phyloP scores from a whole-genome alignment of 1,140 invertebrate genomes.

The Temnothorax nylanderi region DNA sequence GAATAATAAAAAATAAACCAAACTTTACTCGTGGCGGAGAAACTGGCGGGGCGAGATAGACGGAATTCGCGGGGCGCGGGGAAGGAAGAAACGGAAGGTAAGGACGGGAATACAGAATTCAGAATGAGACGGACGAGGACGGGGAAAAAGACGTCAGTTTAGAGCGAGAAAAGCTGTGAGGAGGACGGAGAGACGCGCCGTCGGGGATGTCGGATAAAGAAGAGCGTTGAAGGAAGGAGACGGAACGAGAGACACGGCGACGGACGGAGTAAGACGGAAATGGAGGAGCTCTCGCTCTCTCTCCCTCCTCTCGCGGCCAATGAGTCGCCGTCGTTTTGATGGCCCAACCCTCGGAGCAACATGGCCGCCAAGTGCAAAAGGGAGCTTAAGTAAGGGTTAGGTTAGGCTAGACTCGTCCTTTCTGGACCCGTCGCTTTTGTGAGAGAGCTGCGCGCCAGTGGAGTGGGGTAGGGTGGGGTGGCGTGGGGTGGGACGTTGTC shows the following conservation, averaged over 20 bases:
- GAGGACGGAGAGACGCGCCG: slow-evolving; percentile 19
- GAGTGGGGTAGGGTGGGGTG: slow-evolving; percentile 67
- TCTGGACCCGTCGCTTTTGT: slow-evolving; percentile 73
- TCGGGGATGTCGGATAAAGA: slow-evolving; percentile 24
- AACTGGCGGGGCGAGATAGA: slow-evolving; percentile 12
- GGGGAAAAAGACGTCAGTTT: not conserved
- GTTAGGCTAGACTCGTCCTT: slow-evolving; percentile 77
- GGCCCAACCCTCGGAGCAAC: slow-evolving; percentile 83
- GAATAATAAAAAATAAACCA: slow-evolving; percentile 60
- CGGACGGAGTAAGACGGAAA: slow-evolving; percentile 32
- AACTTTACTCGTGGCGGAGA: slow-evolving; percentile 53
- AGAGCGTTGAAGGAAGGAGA: slow-evolving; percentile 40
- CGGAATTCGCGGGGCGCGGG: slow-evolving; percentile 10
- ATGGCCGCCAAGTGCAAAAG: slow-evolving; percentile 83
- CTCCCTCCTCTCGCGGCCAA: slow-evolving; percentile 76
- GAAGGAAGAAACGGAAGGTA: slow-evolving; percentile 45
- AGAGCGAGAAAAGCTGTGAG: not conserved
- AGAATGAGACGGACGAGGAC: slow-evolving; percentile 47
- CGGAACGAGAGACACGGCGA: slow-evolving; percentile 43
- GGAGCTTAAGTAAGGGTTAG: slow-evolving; percentile 81
- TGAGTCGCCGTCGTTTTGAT: slow-evolving; percentile 83
- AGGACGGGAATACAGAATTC: slow-evolving; percentile 54
- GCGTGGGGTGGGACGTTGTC: slow-evolving; percentile 75
- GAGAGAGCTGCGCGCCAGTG: slow-evolving; percentile 54
- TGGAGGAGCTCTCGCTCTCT: slow-evolving; percentile 39